Conservation (phyloP, 2,797 vertebrate genomes). For the Tragopan temminckii region DNA sequence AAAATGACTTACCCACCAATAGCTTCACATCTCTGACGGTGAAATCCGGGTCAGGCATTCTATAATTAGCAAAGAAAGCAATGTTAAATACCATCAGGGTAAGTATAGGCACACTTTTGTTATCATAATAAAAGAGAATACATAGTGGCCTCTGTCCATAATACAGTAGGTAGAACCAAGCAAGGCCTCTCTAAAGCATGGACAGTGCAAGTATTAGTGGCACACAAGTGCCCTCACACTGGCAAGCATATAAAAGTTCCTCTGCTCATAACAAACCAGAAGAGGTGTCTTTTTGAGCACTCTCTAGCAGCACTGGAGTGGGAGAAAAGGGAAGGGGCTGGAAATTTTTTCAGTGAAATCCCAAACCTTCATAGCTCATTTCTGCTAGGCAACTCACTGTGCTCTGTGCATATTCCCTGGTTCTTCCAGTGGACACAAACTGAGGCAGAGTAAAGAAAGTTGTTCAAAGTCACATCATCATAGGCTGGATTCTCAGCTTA, state of each 20-base stretch:
- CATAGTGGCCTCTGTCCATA: constrained; percentile 2
- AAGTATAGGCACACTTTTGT: constrained; percentile 36
- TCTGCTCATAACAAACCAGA: neutral
- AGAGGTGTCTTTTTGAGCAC: neutral
- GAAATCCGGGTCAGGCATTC: constrained; percentile 96
- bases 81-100: constrained; percentile 38
- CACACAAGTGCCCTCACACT: neutral
- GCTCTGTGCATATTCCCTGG: accelerated
- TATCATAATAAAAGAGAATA: constrained; percentile 46
- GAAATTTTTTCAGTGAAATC: neutral
- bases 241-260: neutral
- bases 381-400: neutral
- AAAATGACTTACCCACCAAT: constrained; percentile 92
- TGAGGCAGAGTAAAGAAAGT: neutral
- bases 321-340: neutral
- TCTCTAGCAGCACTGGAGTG: neutral
- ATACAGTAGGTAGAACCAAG: constrained; percentile 8
- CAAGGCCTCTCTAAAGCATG: constrained; percentile 1
- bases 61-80: constrained; percentile 74
- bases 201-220: constrained; percentile 5
- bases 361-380: neutral
- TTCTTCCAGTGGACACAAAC: neutral
- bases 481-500: neutral
- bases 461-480: neutral
- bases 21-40: constrained; percentile 95